Base-by-base conservation (phyloP, 1,140 invertebrate genomes). In the Lerema accius region DNA sequence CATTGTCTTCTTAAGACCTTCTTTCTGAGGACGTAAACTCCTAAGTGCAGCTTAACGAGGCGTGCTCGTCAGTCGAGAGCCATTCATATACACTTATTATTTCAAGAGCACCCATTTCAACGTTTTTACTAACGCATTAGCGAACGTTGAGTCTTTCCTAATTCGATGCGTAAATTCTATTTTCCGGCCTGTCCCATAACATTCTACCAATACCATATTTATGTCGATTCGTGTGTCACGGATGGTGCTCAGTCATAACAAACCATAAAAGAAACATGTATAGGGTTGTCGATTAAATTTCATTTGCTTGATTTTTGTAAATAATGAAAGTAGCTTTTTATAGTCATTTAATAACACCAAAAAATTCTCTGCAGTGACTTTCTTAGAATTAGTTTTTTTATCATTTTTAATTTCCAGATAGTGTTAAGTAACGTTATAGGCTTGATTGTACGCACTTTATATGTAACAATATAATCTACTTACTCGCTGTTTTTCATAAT, bases 241-340 rank as follows among this genome's bases (percentile, higher is more conserved):
- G 50, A 45, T 59, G 37, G 51, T 59, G 49, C 46, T 65, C 37
- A 49, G 51, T 51, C 58, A 66, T 61, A 59, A 55, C 58, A 48
- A 55, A 51, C 17, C 53, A 64, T 64, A 58, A 64, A 64, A 64
- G 13, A 42, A 55, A 45, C 43, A 19, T 46, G 11, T 0, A 13
- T 28, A 55, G 37, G 51, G 51, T 43, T 55, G 37, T 7, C 51
- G n/a, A n/a, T n/a, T n/a, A 46, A 11, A 10, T 26, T 14, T 4
- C 0, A 1, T 11, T 11, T 10, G 0, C 4, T 10, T n/a, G 17
- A n/a, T n/a, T n/a, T n/a, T n/a, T n/a, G n/a, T n/a, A n/a, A n/a
- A n/a, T n/a, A n/a, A n/a, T n/a, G n/a, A n/a, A n/a, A n/a, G n/a
- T n/a, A n/a, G n/a, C n/a, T n/a, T n/a, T n/a, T n/a, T n/a, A n/a